Evolutionary conservation across 2,113 vertebrate species (phyloP).

Genomic region (Ophiodon elongatus): DNA sequence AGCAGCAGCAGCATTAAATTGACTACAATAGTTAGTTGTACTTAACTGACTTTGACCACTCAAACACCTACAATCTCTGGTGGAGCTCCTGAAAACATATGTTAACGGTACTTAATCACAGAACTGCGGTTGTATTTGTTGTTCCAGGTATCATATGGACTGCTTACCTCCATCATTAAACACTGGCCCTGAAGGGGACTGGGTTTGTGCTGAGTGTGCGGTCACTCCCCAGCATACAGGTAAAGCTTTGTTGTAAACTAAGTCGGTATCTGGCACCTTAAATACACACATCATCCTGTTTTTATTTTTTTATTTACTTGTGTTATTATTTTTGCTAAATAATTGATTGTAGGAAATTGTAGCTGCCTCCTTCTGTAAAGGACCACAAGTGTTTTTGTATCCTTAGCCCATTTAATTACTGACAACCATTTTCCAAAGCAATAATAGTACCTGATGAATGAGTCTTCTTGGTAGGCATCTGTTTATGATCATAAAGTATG

Average conservation of each 20-base stretch:
- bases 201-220: constrained; percentile 69
- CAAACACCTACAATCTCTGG: not conserved
- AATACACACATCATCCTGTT: not conserved
- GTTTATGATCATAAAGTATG: not conserved
- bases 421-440: not conserved
- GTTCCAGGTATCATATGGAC: constrained; percentile 61
- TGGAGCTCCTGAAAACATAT: not conserved
- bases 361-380: not conserved
- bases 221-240: constrained; percentile 18
- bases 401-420: not conserved
- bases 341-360: not conserved
- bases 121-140: not conserved
- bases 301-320: not conserved
- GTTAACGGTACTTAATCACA: not conserved
- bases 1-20: not conserved
- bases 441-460: not conserved
- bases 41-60: not conserved
- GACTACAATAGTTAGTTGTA: not conserved
- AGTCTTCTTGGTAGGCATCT: not conserved
- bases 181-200: constrained; percentile 36
- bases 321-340: not conserved
- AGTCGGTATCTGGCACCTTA: no score
- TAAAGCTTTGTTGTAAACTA: not conserved
- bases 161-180: constrained; percentile 57
- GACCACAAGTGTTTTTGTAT: not conserved